Evolutionary conservation across 2,888 invertebrate genomes (phyloP).

Genomic region (Apamea sordens): DNA sequence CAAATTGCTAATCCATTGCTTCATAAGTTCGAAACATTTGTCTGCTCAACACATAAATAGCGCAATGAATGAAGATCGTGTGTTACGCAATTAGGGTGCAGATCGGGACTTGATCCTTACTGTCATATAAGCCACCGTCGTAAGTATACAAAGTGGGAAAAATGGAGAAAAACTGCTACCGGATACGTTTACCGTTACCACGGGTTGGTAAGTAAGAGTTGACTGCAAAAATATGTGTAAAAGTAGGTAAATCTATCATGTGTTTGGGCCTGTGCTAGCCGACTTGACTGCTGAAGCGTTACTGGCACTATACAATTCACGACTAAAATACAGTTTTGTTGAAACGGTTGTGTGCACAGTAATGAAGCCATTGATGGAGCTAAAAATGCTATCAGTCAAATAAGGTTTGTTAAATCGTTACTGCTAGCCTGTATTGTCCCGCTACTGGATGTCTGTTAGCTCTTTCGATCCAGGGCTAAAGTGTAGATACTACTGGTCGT

Average conservation of each 20-base stretch:
- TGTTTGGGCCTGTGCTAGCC: neutral
- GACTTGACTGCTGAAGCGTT: neutral
- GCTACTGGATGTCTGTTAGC: too few species aligned
- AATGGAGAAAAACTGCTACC: too few species aligned
- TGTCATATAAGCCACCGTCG: neutral
- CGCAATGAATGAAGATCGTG: too few species aligned
- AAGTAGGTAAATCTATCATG: neutral
- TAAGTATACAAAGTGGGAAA: neutral
- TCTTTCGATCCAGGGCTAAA: too few species aligned
- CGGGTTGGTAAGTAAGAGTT: neutral
- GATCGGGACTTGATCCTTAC: neutral
- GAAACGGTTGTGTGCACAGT: neutral
- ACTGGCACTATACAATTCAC: neutral
- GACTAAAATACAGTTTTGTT: neutral
- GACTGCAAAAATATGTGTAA: neutral
- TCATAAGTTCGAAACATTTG: too few species aligned
- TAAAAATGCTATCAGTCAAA: neutral
- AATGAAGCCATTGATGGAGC: neutral
- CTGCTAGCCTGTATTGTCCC: too few species aligned
- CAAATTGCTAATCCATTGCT: too few species aligned
- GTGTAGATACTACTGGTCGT: too few species aligned
- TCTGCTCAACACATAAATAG: too few species aligned
- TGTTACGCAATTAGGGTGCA: too few species aligned
- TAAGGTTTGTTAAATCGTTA: neutral
- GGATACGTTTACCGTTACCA: neutral